phyloP scores from a whole-genome alignment of 2,888 invertebrate species.

The Drosophila anomalipes region DNA sequence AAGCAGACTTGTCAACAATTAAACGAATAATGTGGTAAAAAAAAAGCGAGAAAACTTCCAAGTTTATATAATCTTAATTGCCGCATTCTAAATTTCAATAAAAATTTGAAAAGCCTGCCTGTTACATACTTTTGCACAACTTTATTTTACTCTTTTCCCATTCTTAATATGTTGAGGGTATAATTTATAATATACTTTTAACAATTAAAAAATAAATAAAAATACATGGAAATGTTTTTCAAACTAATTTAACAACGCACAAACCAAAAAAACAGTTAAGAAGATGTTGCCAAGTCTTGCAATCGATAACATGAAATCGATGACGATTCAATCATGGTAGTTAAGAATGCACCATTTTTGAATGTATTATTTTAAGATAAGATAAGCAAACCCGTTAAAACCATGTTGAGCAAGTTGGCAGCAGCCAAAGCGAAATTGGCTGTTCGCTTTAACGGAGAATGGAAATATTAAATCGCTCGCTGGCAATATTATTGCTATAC shows the following conservation, averaged over 20 bases:
- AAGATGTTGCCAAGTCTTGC: not conserved
- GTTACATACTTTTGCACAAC: not conserved
- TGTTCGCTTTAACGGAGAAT: slow-evolving; percentile 29
- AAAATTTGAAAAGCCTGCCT: not conserved
- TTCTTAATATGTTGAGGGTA: not conserved
- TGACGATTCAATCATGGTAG: not conserved
- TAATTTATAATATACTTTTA: too few relatives aligned
- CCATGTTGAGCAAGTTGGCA: not conserved
- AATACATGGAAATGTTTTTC: not conserved
- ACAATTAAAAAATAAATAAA: not conserved
- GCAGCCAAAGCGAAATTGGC: slow-evolving; percentile 12
- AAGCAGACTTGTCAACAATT: not conserved
- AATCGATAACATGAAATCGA: not conserved
- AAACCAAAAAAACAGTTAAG: not conserved
- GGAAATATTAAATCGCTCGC: slow-evolving; percentile 13
- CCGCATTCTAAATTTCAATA: not conserved
- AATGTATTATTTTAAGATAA: slow-evolving; percentile 12
- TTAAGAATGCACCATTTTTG: not conserved
- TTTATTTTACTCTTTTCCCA: not conserved
- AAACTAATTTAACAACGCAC: not conserved
- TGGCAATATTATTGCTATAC: slow-evolving; percentile 45
- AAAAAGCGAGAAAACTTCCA: not conserved
- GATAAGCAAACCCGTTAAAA: slow-evolving; percentile 59
- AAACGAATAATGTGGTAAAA: not conserved
- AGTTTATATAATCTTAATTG: not conserved